A percentile compares a stretch with the other conserved stretches of the same genome.
Evolutionary conservation across 2,797 vertebrate genomes (phyloP).

Genomic region (Lophotriccus pileatus): DNA sequence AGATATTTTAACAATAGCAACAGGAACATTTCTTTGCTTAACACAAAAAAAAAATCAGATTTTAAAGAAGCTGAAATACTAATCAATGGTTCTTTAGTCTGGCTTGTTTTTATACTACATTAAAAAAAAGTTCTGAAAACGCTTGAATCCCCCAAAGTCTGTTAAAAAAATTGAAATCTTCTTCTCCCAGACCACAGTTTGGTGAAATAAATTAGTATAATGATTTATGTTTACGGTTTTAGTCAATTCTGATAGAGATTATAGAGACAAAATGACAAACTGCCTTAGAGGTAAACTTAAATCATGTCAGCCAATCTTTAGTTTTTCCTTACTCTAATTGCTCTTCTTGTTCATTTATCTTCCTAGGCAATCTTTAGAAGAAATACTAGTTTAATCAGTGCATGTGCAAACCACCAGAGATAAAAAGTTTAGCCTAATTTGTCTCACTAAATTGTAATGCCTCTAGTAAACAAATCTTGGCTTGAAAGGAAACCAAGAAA

Average conservation of each 20-base stretch:
- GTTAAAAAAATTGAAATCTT: constrained; percentile 79
- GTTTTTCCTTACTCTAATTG: constrained; percentile 88
- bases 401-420: constrained; percentile 82
- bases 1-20: constrained; percentile 37
- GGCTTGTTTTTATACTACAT: constrained; percentile 26
- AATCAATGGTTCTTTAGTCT: constrained; percentile 70
- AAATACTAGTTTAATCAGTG: constrained; percentile 87
- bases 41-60: constrained; percentile 46
- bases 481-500: constrained; percentile 75
- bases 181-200: constrained; percentile 73
- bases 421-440: constrained; percentile 87
- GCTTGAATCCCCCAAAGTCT: constrained; percentile 71
- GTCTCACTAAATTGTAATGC: constrained; percentile 84
- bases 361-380: constrained; percentile 83
- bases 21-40: constrained; percentile 39
- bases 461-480: constrained; percentile 79
- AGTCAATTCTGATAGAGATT: constrained; percentile 89
- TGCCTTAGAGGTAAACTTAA: constrained; percentile 82
- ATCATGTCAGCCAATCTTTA: constrained; percentile 88
- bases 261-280: constrained; percentile 88
- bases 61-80: constrained; percentile 64
- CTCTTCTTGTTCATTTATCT: constrained; percentile 84
- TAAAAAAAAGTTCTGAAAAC: constrained; percentile 72
- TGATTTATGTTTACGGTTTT: constrained; percentile 88
- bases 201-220: constrained; percentile 87